phyloP scores from a whole-genome alignment of 1,140 invertebrate species.

The Saccostrea cuccullata region DNA sequence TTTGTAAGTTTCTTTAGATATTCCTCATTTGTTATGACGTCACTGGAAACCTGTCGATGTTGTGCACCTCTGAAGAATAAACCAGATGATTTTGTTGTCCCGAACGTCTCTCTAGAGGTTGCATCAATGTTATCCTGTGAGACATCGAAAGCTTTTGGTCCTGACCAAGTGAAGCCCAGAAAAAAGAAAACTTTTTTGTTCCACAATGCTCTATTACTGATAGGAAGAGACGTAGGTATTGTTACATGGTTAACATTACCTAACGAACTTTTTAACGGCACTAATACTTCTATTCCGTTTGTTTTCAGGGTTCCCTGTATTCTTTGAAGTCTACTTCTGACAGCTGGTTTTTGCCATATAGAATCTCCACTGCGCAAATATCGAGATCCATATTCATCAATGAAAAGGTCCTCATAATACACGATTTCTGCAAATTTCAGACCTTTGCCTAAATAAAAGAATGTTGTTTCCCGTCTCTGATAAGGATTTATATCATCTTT shows the following conservation, averaged over 20 bases:
- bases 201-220: slow-evolving; percentile 48
- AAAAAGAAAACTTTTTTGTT: slow-evolving; percentile 59
- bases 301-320: slow-evolving; percentile 55
- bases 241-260: slow-evolving; percentile 45
- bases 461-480: slow-evolving; percentile 52
- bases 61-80: not conserved
- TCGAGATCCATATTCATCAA: slow-evolving; percentile 6
- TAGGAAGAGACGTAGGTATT: slow-evolving; percentile 54
- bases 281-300: slow-evolving; percentile 51
- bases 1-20: not conserved
- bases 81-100: not conserved
- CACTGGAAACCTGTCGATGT: not conserved
- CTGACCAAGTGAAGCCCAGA: slow-evolving; percentile 59
- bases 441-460: slow-evolving; percentile 57
- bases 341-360: slow-evolving; percentile 47
- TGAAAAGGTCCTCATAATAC: slow-evolving; percentile 49
- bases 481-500: slow-evolving; percentile 36
- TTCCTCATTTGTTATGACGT: not conserved
- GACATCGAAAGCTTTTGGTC: slow-evolving; percentile 57
- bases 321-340: slow-evolving; percentile 41
- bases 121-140: not conserved
- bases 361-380: slow-evolving; percentile 43
- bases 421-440: slow-evolving; percentile 44
- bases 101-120: not conserved
- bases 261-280: slow-evolving; percentile 4